These are phyloP conservation scores for Acanthaster planci DNA, from an alignment of 35 echinoderm and acorn worm species.

Conservation along the genomic window DNA sequence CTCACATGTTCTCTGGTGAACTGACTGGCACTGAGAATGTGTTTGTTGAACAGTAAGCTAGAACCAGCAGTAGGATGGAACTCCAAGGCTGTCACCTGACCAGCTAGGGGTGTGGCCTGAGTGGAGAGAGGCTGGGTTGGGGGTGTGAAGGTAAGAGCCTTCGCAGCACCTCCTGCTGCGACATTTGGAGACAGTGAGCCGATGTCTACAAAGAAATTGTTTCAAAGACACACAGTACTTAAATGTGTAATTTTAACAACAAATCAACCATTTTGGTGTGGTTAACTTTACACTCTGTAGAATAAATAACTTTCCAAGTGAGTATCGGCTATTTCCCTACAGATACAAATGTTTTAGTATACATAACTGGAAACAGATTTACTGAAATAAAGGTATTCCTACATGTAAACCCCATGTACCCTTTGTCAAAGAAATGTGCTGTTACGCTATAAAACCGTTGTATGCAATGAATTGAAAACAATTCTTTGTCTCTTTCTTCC, in stretches of 20 bases:
- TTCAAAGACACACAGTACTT: not conserved
- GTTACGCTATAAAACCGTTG: no score
- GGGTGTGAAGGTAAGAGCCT: conserved; percentile 6
- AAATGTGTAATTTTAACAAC: not conserved
- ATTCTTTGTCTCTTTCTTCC: no score
- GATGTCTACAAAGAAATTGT: not conserved
- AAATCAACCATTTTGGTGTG: not conserved
- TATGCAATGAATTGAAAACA: no score
- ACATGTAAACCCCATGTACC: no score
- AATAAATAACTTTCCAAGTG: no score
- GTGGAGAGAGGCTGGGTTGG: not conserved
- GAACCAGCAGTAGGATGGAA: not conserved
- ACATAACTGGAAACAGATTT: no score
- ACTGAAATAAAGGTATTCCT: no score
- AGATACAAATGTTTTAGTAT: no score
- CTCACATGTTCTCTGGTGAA: conserved; percentile 90
- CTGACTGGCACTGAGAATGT: conserved; percentile 78
- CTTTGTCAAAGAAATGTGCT: no score
- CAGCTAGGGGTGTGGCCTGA: conserved; percentile 16
- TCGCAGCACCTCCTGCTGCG: not conserved
- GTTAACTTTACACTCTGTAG: not conserved
- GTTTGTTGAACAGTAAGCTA: conserved; percentile 65
- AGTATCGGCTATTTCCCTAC: no score
- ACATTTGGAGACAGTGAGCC: conserved; percentile 31
- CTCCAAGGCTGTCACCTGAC: conserved; percentile 1